Base-by-base conservation (phyloP, 2,113 vertebrate species). In the Nibea coibor region DNA sequence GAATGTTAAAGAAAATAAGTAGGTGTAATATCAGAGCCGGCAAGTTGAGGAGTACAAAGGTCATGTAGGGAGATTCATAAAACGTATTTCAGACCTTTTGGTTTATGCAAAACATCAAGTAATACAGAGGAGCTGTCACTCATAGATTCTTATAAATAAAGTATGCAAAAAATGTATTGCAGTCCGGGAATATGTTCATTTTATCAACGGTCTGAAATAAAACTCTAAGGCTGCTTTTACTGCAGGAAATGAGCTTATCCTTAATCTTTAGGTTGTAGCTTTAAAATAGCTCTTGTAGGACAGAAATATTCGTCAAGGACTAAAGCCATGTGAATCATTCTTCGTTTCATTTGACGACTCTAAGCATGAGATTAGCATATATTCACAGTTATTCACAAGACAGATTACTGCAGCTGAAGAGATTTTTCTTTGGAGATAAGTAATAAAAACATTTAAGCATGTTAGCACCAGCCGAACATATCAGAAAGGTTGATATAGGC, bases 191-290 rank as follows among this genome's bases (percentile, higher is more conserved):
- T 62, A 50, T 48, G n/a, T 57, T 63, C 4, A 47, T 24, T 67
- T 50, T 74, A 69, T 64, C 65, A 31, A 65, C 78, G 63, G 6
- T 53, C 45, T 63, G 53, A 67, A 63, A 72, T 81, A 73, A 77
- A 85, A 73, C 43, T 67, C 14, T 19, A 3, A 10, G 24, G 17
- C 51, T 65, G 57, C 16, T 78, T 70, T 82, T 48, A 71, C 53
- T 48, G 31, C 31, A 12, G 57, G 14, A 66, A 75, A 59, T 51
- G n/a, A 78, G 50, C 48, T 66, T 61, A 72, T 31, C 66, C 42
- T 56, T 82, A 48, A 82, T 66, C 75, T 61, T 61, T 57, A 54
- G 65, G 22, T 62, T 67, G 43, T 14, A 69, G 47, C 16, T 42
- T 53, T 6, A 45, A 53, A 65, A 56, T 66, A 61, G 56, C 31